Base-by-base conservation (phyloP, 2,888 invertebrate species). In the Chalcosyrphus nemorum region DNA sequence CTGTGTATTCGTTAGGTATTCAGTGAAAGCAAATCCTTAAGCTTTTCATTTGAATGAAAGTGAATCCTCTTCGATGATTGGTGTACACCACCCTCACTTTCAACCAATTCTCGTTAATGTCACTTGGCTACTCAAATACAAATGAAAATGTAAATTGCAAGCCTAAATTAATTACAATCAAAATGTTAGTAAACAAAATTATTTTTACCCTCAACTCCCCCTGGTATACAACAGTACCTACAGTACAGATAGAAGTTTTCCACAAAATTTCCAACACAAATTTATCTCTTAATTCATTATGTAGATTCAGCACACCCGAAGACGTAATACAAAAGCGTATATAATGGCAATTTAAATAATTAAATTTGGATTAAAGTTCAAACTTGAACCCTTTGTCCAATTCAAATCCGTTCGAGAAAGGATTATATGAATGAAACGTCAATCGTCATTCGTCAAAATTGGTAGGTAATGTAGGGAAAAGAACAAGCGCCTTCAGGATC, bases 281-380 rank as follows among this genome's bases (percentile, higher is more conserved):
- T 35, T 13, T n/a, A 21, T 15, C 45, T 35, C 45, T 24, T 35
- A 35, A 5, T 45, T 61, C 17, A 45, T 61, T 45, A 56, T 57
- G 57, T 15, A 17, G 11, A 57, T 45, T 57, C 70, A 57, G 27
- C 24, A 4, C 27, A 13, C 13, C n/a, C 27, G 24, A 47, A 32
- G 24, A 68, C 41, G 29, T 29, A 35, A 43, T 32, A 21, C 32
- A 38, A 59, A 50, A 24, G 17, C 29, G 47, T 68, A 54, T 61
- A 50, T 61, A 57, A 81, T 70, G 59, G 70, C 70, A 81, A 81
- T 75, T 75, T 81, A 56, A 63, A 81, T 81, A 81, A 81, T 81
- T 81, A 75, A 81, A 70, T 70, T 81, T 63, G 75, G 75, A 81
- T 81, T 81, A 70, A 63, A 70, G 32, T 65, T 61, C 32, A 13